phyloP scores from a whole-genome alignment of 2,888 invertebrate genomes.

The Drosophila recens region DNA sequence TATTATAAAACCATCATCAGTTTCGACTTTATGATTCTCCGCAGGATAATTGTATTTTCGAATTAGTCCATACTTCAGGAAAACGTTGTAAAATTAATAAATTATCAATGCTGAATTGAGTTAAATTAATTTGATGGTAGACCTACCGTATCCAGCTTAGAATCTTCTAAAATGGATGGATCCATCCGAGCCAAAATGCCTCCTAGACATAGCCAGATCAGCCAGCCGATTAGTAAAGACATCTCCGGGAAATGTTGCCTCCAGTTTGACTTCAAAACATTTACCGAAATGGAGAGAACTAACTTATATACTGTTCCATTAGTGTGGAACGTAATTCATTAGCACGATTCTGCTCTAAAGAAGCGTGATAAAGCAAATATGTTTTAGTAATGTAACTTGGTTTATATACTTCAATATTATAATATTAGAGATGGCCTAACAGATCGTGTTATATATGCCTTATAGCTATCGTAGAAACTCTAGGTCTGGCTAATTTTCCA shows the following conservation, averaged over 20 bases:
- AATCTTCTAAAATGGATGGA: slow-evolving; percentile 42
- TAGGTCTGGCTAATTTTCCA: no score
- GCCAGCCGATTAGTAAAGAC: background rate
- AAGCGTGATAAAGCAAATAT: background rate
- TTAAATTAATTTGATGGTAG: background rate
- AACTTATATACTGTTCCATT: background rate
- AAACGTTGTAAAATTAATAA: background rate
- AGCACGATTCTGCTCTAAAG: slow-evolving; percentile 2
- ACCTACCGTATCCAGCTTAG: slow-evolving; percentile 12
- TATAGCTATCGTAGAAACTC: no score
- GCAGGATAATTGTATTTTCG: slow-evolving; percentile 87
- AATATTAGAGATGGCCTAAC: background rate
- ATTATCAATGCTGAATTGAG: background rate
- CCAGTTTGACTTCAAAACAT: background rate
- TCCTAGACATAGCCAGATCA: slow-evolving; percentile 18
- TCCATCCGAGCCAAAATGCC: background rate
- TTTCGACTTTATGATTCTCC: slow-evolving; percentile 88
- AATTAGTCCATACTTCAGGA: background rate
- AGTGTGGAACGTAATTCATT: background rate
- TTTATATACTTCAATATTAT: background rate
- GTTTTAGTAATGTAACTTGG: background rate
- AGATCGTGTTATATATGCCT: background rate
- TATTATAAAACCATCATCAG: slow-evolving; percentile 91
- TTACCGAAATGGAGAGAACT: background rate
- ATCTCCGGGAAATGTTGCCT: background rate